Conservation (phyloP, 2,888 invertebrate species). For the Caenorhabditis imperialis region DNA sequence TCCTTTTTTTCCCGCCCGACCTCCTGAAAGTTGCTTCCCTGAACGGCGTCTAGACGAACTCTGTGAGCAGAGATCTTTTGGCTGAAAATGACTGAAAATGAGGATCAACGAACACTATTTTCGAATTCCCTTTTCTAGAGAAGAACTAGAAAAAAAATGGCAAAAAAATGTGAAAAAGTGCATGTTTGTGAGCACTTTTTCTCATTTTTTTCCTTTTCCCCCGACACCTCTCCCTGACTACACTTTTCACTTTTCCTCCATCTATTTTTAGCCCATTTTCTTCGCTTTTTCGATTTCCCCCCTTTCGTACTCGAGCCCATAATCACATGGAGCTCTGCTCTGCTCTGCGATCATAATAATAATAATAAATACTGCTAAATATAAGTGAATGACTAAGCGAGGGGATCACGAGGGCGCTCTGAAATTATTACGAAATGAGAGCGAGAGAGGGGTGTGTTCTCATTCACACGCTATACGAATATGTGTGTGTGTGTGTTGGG, state of each 20-base stretch:
- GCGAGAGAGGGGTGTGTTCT: slow-evolving; percentile 1
- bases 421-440: slow-evolving; percentile 6
- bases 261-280: slow-evolving; percentile 4
- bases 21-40: too few relatives aligned
- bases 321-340: slow-evolving; percentile 18
- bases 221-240: not conserved
- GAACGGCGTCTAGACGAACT: too few relatives aligned
- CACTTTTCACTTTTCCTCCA: slow-evolving; percentile 20
- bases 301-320: slow-evolving; percentile 24
- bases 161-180: slow-evolving; percentile 9
- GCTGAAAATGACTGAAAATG: slow-evolving; percentile 1
- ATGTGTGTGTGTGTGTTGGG: slow-evolving; percentile 27
- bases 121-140: not conserved
- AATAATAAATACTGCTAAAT: not conserved
- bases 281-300: not conserved
- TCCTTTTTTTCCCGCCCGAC: not conserved
- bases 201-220: not conserved
- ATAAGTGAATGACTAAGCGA: slow-evolving; percentile 28
- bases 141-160: not conserved
- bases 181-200: slow-evolving; percentile 30
- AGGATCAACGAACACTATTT: too few relatives aligned
- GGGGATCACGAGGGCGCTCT: slow-evolving; percentile 14
- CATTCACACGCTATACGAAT: slow-evolving; percentile 23
- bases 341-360: not conserved
- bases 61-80: too few relatives aligned